phyloP scores from a whole-genome alignment of 2,113 vertebrate species.

The Cheirogaleus medius region DNA sequence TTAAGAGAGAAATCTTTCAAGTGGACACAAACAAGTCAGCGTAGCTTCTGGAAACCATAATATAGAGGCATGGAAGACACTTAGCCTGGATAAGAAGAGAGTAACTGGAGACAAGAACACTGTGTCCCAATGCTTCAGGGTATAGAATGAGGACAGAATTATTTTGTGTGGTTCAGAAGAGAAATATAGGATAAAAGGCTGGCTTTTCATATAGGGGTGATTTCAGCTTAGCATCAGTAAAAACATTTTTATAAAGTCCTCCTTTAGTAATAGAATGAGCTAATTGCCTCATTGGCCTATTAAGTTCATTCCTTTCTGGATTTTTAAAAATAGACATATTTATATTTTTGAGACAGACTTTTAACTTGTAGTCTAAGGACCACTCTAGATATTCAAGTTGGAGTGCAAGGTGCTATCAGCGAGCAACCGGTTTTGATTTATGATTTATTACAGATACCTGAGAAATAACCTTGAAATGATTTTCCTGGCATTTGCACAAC shows the following conservation, averaged over 20 bases:
- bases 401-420: neutral
- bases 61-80: neutral
- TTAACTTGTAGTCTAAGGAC: neutral
- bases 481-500: slow-evolving; percentile 63
- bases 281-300: neutral
- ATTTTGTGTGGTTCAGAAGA: neutral
- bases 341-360: neutral
- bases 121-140: neutral
- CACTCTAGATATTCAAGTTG: neutral
- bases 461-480: slow-evolving; percentile 76
- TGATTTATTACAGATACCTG: slow-evolving; percentile 56
- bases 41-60: neutral
- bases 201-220: neutral
- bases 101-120: neutral
- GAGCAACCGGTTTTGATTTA: slow-evolving; percentile 69
- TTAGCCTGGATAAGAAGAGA: neutral
- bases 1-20: neutral
- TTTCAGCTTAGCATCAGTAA: neutral
- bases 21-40: neutral
- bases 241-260: neutral
- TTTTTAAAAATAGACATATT: neutral
- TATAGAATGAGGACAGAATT: neutral
- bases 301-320: neutral
- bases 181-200: neutral
- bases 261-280: neutral